Percentiles rank a stretch among this genome's conserved stretches.
phyloP scores from a whole-genome alignment of 2,888 invertebrate species.

The Tanytarsus gracilentus region DNA sequence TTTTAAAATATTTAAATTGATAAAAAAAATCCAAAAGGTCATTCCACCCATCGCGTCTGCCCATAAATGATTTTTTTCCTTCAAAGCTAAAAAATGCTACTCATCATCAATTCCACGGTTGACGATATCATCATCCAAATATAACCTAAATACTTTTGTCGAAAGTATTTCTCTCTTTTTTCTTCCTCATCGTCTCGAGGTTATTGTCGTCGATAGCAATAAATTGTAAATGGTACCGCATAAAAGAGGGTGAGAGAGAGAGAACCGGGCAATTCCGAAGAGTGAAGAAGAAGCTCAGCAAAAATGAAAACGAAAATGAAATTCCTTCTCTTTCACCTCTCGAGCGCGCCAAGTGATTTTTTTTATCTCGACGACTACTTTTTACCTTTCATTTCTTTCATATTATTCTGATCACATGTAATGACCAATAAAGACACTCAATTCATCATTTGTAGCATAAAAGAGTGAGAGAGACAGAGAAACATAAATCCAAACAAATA shows the following conservation, averaged over 20 bases:
- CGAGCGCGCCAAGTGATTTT: too few species aligned
- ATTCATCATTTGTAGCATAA: too few species aligned
- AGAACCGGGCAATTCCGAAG: neutral
- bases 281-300: neutral
- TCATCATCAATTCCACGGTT: neutral
- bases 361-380: too few species aligned
- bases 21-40: neutral
- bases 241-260: neutral
- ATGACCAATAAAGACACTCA: too few species aligned
- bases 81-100: neutral
- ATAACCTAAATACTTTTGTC: slow-evolving; percentile 29
- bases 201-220: neutral
- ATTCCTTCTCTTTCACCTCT: neutral
- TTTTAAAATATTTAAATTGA: neutral
- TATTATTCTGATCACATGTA: too few species aligned
- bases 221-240: neutral
- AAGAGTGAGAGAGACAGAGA: too few species aligned
- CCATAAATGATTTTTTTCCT: neutral
- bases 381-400: too few species aligned
- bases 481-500: too few species aligned
- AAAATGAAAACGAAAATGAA: slow-evolving; percentile 15
- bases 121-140: slow-evolving; percentile 13
- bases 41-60: neutral
- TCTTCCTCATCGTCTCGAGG: neutral
- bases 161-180: slow-evolving; percentile 20